Evolutionary conservation across 2,113 vertebrate species (phyloP).

Genomic region (Thryonomys swinderianus): DNA sequence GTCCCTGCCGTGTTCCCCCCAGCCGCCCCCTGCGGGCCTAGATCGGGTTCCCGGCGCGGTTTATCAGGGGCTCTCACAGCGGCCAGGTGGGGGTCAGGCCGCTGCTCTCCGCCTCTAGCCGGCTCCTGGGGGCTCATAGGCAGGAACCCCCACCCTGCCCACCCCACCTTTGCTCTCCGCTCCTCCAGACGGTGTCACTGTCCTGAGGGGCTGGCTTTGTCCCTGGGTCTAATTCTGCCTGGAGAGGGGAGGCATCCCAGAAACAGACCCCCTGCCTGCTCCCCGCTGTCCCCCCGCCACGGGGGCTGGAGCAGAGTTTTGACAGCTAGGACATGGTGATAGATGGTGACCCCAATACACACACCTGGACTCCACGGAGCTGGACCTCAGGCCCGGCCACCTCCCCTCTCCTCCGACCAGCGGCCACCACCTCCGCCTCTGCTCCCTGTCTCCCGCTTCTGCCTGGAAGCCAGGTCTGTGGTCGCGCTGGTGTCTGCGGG

Average conservation of each 20-base stretch:
- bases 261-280: background rate
- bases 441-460: background rate
- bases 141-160: background rate
- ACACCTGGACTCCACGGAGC: background rate
- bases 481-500: background rate
- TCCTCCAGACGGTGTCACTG: background rate
- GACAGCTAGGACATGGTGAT: background rate
- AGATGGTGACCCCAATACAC: background rate
- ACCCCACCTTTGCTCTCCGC: rapidly evolving
- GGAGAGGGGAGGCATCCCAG: background rate
- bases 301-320: background rate
- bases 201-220: background rate
- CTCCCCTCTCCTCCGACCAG: background rate
- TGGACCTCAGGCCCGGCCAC: background rate
- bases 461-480: background rate
- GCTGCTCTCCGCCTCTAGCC: background rate
- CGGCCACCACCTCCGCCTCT: background rate
- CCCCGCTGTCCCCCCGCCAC: background rate
- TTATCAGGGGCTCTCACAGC: background rate
- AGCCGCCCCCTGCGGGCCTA: background rate
- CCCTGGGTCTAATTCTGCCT: background rate
- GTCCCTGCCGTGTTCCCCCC: no score
- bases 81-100: background rate
- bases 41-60: background rate
- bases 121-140: background rate